phyloP scores from a whole-genome alignment of 2,797 vertebrate species.

The Mus spretus region DNA sequence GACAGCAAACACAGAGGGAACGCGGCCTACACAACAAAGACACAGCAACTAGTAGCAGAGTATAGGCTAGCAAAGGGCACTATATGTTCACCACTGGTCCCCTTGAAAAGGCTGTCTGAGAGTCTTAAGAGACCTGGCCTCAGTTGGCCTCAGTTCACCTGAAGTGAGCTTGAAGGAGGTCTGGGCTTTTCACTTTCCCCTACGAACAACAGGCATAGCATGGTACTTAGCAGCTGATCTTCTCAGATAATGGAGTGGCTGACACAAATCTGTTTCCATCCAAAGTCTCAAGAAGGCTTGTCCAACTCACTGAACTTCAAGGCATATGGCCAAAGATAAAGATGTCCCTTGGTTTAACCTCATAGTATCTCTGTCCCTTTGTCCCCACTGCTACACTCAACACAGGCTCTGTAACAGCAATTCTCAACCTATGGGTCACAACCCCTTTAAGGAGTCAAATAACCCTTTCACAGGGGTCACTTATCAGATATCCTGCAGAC shows the following conservation, averaged over 20 bases:
- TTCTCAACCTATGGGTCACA: not conserved
- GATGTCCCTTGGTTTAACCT: constrained; percentile 59
- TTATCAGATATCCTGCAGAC: not conserved
- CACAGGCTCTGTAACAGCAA: not conserved
- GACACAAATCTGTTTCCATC: constrained; percentile 69
- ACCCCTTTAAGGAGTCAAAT: not conserved
- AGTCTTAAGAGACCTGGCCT: not conserved
- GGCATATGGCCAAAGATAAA: constrained; percentile 56
- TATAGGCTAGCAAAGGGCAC: not conserved
- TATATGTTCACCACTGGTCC: not conserved
- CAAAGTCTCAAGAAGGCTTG: constrained; percentile 49
- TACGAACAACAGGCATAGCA: constrained; percentile 21
- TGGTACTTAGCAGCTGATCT: constrained; percentile 12
- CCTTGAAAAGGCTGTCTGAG: not conserved
- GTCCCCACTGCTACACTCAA: not conserved
- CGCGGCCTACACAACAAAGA: constrained; percentile 12
- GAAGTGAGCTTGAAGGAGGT: constrained; percentile 10
- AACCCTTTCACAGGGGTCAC: not conserved
- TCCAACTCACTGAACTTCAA: constrained; percentile 43
- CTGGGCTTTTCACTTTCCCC: constrained; percentile 46
- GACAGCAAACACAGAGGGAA: not conserved
- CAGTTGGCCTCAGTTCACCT: not conserved
- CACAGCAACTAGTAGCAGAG: not conserved
- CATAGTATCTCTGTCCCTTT: constrained; percentile 8
- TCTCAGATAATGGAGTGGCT: constrained; percentile 35